Conservation (phyloP, 2,888 invertebrate genomes). For the Rhimphoctona megacephalus region DNA sequence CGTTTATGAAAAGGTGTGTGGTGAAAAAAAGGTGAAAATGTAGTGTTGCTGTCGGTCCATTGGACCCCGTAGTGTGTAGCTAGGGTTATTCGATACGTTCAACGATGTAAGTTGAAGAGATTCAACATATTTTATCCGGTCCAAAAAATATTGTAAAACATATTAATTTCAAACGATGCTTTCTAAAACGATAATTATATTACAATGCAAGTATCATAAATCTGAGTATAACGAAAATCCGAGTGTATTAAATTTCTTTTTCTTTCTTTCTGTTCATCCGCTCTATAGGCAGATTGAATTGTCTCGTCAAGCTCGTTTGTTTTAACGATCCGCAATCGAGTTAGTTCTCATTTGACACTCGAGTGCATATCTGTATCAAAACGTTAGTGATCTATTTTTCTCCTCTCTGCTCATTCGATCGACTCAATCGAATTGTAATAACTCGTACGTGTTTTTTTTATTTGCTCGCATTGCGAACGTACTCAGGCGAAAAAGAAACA, state of each 20-base stretch:
- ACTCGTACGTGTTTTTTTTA: background rate
- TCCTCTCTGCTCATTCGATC: slow-evolving; percentile 18
- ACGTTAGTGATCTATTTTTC: slow-evolving; percentile 14
- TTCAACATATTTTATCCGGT: background rate
- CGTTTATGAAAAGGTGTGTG: no score
- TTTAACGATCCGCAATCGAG: slow-evolving; percentile 65
- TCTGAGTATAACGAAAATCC: no score
- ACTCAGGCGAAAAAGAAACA: background rate
- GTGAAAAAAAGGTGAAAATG: no score
- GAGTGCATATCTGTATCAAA: slow-evolving; percentile 17
- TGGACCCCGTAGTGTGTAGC: no score
- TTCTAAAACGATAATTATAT: background rate
- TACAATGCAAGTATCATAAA: background rate
- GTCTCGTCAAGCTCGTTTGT: slow-evolving; percentile 62
- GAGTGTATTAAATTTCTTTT: background rate
- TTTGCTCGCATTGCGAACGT: slow-evolving; percentile 1
- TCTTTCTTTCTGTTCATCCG: slow-evolving; percentile 10
- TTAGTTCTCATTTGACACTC: slow-evolving; percentile 47
- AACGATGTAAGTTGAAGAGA: background rate
- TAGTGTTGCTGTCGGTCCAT: no score
- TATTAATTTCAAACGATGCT: background rate
- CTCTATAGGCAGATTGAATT: slow-evolving; percentile 56
- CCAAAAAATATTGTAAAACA: background rate
- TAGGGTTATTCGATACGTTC: no score
- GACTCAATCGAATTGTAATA: slow-evolving; percentile 45